phyloP scores from a whole-genome alignment of 2,888 invertebrate species.

The Coenonympha arcania region DNA sequence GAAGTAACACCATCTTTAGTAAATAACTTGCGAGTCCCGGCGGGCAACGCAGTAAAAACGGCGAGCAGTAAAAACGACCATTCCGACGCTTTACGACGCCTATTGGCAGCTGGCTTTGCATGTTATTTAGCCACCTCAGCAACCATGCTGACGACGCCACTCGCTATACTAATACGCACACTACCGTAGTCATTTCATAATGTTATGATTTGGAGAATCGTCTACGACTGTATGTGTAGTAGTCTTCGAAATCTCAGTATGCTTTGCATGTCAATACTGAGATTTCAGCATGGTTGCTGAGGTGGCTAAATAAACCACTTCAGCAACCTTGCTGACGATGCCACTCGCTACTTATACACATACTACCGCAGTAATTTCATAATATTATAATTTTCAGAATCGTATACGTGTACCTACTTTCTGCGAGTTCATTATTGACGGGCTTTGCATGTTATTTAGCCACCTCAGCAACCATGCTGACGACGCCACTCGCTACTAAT shows the following conservation, averaged over 20 bases:
- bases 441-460: too few species aligned
- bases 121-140: conserved; percentile 25
- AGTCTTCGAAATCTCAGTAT: too few species aligned
- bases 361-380: too few species aligned
- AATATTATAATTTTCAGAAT: too few species aligned
- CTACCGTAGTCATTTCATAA: too few species aligned
- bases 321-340: not conserved
- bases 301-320: too few species aligned
- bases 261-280: too few species aligned
- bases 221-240: too few species aligned
- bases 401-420: too few species aligned
- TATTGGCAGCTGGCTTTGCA: conserved; percentile 46
- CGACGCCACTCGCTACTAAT: not conserved
- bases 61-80: conserved; percentile 48
- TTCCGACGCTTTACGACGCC: conserved; percentile 40
- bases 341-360: not conserved
- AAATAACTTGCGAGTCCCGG: conserved; percentile 50
- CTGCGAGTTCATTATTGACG: too few species aligned
- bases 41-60: conserved; percentile 49
- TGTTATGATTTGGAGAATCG: too few species aligned
- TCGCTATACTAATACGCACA: not conserved
- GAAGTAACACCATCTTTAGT: conserved; percentile 34
- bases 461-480: conserved; percentile 6
- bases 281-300: too few species aligned
- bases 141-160: not conserved